Conservation (phyloP, 2,888 invertebrate species). For the Keiferia lycopersicella region DNA sequence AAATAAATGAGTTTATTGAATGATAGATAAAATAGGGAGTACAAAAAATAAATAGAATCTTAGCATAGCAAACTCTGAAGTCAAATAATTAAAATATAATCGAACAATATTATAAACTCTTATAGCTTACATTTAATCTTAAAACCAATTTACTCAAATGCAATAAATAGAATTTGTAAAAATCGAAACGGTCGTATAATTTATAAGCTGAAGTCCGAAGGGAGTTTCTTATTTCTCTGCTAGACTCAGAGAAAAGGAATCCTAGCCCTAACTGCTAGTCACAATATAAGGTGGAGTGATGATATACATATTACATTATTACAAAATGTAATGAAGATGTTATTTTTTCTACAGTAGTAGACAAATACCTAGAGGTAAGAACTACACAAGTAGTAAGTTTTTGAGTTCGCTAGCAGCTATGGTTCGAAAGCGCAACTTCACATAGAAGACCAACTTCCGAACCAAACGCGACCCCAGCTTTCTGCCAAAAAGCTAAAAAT, state of each 20-base stretch:
- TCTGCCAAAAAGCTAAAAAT: not conserved
- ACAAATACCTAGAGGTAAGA: conserved; percentile 46
- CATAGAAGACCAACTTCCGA: conserved; percentile 40
- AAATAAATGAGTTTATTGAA: conserved; percentile 33
- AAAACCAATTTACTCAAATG: conserved; percentile 38
- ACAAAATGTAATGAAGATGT: not conserved
- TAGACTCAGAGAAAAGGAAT: conserved; percentile 73
- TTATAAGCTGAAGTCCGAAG: conserved; percentile 35
- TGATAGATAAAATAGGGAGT: conserved; percentile 47
- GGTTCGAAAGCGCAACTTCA: conserved; percentile 30
- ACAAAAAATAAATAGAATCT: conserved; percentile 71
- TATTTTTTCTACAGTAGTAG: not conserved
- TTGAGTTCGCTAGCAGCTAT: conserved; percentile 16
- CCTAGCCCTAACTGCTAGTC: conserved; percentile 48
- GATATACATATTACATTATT: not conserved
- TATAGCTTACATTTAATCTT: conserved; percentile 40
- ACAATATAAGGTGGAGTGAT: not conserved
- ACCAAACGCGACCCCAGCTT: conserved; percentile 24
- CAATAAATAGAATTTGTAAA: conserved; percentile 32
- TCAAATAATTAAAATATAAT: conserved; percentile 22
- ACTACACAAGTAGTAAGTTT: conserved; percentile 36
- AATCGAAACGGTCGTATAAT: conserved; percentile 34
- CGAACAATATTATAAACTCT: conserved; percentile 20
- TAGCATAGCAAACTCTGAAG: conserved; percentile 44
- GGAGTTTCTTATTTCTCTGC: conserved; percentile 77